Evolutionary conservation across 2,113 vertebrate genomes (phyloP).

Genomic region (Noturus placidus): DNA sequence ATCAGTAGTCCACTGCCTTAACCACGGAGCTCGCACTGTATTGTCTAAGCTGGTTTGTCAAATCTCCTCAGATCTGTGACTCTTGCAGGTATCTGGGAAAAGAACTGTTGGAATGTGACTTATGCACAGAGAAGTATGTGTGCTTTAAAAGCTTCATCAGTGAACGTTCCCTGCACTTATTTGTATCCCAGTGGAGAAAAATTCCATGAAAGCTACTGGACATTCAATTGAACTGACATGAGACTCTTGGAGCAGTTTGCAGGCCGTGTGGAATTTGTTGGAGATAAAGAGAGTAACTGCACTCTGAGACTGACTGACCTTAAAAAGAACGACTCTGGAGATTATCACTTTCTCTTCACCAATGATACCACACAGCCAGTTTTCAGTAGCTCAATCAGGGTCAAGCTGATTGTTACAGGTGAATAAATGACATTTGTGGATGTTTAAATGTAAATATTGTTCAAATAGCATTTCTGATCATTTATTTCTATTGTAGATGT

Average conservation of each 20-base stretch:
- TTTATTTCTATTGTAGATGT: neutral
- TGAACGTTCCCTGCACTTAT: constrained; percentile 41
- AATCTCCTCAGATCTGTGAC: neutral
- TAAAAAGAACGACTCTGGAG: constrained; percentile 39
- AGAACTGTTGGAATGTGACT: constrained; percentile 27
- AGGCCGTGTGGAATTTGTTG: constrained; percentile 41
- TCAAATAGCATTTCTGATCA: neutral
- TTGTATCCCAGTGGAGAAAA: constrained; percentile 10
- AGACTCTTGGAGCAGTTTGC: neutral
- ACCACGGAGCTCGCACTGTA: neutral
- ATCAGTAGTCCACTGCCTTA: neutral
- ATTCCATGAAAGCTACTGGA: constrained; percentile 35
- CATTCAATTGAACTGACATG: neutral
- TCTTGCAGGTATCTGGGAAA: constrained; percentile 21
- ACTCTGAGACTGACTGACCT: constrained; percentile 34
- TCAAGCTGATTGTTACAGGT: constrained; percentile 24
- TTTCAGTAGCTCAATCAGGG: neutral
- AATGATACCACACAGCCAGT: neutral
- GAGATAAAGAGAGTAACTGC: neutral
- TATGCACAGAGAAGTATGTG: constrained; percentile 37
- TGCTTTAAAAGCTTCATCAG: constrained; percentile 25
- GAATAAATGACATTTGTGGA: neutral
- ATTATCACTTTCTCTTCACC: constrained; percentile 24
- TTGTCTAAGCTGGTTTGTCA: neutral
- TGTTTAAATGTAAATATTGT: neutral